phyloP scores from a whole-genome alignment of 2,888 invertebrate species.

The Melitaea athalia region DNA sequence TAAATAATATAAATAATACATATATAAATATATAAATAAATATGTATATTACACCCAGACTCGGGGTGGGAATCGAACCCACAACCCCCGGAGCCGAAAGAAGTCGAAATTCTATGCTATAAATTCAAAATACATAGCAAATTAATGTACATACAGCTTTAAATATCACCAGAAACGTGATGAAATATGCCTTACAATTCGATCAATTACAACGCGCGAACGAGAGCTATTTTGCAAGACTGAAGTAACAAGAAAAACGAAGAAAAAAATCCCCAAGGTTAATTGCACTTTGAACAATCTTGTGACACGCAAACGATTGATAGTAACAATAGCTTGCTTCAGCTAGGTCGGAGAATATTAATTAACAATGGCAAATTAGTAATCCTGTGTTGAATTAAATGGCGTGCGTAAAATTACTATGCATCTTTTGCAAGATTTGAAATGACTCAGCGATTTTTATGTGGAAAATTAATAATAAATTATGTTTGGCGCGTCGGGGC shows the following conservation, averaged over 20 bases:
- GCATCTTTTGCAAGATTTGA: no score
- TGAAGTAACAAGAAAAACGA: conserved; percentile 1
- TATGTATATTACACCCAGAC: no score
- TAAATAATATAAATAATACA: no score
- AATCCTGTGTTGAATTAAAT: neutral
- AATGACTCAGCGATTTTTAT: no score
- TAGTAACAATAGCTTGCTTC: neutral
- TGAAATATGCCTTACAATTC: neutral
- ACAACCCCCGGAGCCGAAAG: no score
- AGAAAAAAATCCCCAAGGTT: neutral
- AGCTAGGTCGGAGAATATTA: conserved; percentile 7
- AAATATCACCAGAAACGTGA: neutral
- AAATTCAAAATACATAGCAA: neutral
- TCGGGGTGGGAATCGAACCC: no score
- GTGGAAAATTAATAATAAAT: no score
- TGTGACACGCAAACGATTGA: conserved; percentile 1
- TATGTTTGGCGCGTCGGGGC: no score
- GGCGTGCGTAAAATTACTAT: neutral
- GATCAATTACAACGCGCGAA: neutral
- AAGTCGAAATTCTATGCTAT: no score
- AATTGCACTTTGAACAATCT: neutral
- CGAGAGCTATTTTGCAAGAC: conserved; percentile 2
- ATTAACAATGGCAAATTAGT: neutral
- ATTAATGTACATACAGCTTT: neutral
- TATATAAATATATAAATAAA: no score